Conservation (phyloP, 2,113 vertebrate genomes). For the Vicugna pacos region DNA sequence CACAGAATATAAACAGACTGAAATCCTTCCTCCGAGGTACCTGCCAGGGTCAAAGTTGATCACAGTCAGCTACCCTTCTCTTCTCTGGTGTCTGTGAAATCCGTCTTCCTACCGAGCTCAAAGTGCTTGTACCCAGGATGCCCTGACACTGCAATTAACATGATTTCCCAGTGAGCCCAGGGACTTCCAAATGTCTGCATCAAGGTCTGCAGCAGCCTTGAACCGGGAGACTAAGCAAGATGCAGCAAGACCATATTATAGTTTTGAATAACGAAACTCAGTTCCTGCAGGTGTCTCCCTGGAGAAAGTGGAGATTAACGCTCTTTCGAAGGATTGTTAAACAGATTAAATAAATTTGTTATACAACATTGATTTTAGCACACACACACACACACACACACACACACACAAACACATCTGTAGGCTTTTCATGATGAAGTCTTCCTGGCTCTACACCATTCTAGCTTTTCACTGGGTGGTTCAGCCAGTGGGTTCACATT, state of each 20-base stretch:
- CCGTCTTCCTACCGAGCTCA: background rate
- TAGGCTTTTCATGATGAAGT: no score
- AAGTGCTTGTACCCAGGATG: accelerated
- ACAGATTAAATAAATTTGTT: background rate
- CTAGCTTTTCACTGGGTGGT: background rate
- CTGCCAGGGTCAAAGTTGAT: background rate
- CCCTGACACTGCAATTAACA: background rate
- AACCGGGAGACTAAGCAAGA: background rate
- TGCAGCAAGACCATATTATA: accelerated
- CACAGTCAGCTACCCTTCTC: background rate
- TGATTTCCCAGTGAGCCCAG: background rate
- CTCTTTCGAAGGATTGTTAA: background rate
- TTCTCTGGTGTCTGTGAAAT: background rate
- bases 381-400: background rate
- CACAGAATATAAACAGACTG: background rate
- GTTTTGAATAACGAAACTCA: background rate
- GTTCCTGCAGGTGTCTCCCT: background rate
- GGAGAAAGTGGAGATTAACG: background rate
- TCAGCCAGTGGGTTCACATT: background rate
- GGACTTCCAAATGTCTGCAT: background rate
- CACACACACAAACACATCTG: background rate
- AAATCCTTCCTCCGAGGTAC: background rate
- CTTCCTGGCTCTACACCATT: accelerated
- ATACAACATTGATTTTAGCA: background rate
- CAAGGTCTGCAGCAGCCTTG: background rate